Percentiles rank a stretch among this genome's conserved stretches.
These are phyloP conservation scores for Sweltsa coloradensis DNA, from an alignment of 1,140 invertebrate genomes.

Conservation along the genomic window DNA sequence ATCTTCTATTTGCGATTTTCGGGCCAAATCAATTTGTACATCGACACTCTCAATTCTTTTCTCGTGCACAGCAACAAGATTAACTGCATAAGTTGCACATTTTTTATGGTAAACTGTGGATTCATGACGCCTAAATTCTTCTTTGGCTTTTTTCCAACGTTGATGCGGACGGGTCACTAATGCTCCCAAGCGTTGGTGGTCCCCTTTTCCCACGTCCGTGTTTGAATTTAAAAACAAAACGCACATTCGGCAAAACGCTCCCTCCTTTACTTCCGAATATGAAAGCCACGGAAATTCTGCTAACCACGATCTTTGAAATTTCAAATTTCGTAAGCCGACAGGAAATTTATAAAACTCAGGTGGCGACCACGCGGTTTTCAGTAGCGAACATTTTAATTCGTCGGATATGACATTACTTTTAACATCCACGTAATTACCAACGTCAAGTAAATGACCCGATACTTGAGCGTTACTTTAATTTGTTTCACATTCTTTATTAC, in stretches of 20 bases:
- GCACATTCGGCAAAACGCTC: constrained; percentile 1
- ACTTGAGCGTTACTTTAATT: too few species aligned
- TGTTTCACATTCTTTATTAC: too few species aligned
- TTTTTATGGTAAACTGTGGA: constrained; percentile 6
- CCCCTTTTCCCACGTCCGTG: neutral
- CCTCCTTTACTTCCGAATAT: neutral
- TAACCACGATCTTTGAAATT: constrained; percentile 1
- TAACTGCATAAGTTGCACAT: constrained; percentile 6
- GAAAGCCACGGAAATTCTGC: neutral
- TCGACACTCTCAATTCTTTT: constrained; percentile 1
- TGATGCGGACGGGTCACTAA: neutral
- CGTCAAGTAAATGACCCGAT: too few species aligned
- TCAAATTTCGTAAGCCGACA: neutral
- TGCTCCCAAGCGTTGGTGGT: constrained; percentile 1
- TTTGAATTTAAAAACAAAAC: neutral
- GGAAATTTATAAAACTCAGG: constrained; percentile 3
- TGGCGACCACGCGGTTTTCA: neutral
- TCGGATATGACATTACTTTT: too few species aligned
- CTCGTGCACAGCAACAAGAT: neutral
- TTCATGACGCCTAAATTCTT: constrained; percentile 13
- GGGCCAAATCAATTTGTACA: constrained; percentile 12
- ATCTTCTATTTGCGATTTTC: constrained; percentile 11
- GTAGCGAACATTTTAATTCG: too few species aligned
- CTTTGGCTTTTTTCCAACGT: constrained; percentile 16
- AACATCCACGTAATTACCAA: too few species aligned